Evolutionary conservation across 2,888 invertebrate genomes (phyloP), one percentile per base, ranked within the genome.

Genomic region (Eretmocerus hayati): DNA sequence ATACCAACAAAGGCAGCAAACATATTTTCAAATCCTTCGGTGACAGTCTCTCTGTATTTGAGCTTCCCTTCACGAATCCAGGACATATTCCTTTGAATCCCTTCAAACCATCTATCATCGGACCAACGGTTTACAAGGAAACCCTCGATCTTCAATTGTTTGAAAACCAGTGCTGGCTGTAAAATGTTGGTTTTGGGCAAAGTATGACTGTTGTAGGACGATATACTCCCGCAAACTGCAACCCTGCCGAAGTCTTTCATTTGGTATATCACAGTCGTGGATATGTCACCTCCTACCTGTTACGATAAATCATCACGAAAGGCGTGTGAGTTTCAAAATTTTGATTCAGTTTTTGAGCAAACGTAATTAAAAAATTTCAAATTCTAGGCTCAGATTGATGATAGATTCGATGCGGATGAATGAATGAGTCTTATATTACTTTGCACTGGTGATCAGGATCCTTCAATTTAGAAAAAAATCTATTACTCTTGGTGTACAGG

Each of bases 21-120:
- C 78, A 83, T 81, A 59, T 84, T 84, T 54, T 84, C 83, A 67
- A 87, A 87, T 2, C 86, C 87, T 48, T 82, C 72, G 2, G 83
- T 83, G 2, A 82, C 64, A 33, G 84, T 84, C 67, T 88, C 87
- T 54, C 74, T 74, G 62, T 82, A 82, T 60, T 81, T 79, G 8
- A 88, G 59, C 69, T 85, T 86, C 33, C 85, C 87, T 72, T 83
- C 79, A 41, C 72, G 69, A 48, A 86, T 71, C 81, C 81, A 83
- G 49, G 75, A 67, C 18, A 78, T 60, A 67, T 85, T 83, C 55
- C 81, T 77, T 23, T 74, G 63, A 26, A 84, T 75, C 3, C 82
- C 85, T 66, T 84, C 83, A 20, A 72, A 63, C 80, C 79, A 83
- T 46, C 80, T 74, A 6, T 26, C 37, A 54, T 78, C 69, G 2